phyloP scores from a whole-genome alignment of 2,797 vertebrate species.

The Sebastes wilsoni region DNA sequence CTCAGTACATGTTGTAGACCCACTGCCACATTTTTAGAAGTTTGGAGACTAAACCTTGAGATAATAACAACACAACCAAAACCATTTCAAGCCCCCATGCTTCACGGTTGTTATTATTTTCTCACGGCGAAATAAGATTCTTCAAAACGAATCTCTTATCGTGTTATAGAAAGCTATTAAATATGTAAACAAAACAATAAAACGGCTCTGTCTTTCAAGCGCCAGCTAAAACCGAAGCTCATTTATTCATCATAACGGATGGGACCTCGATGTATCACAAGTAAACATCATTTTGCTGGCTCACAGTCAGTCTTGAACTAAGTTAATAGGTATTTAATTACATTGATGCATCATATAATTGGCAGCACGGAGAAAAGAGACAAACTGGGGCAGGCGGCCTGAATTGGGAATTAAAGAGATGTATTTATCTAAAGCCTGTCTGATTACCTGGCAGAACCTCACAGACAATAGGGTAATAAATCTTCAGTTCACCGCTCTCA shows the following conservation, averaged over 20 bases:
- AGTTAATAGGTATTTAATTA: conserved; percentile 85
- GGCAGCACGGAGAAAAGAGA: conserved; percentile 70
- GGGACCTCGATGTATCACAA: conserved; percentile 42
- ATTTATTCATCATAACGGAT: conserved; percentile 56
- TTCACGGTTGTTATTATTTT: conserved; percentile 1
- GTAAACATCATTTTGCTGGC: conserved; percentile 72
- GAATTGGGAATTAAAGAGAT: conserved; percentile 81
- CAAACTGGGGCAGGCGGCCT: conserved; percentile 71
- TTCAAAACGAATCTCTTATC: conserved; percentile 17
- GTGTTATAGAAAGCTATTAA: conserved; percentile 24
- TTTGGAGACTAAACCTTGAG: conserved; percentile 29
- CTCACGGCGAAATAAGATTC: not conserved
- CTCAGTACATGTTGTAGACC: not conserved
- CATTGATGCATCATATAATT: conserved; percentile 84
- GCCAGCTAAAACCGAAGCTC: conserved; percentile 16
- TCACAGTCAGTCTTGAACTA: conserved; percentile 70
- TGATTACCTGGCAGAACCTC: conserved; percentile 82
- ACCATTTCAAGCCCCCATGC: not conserved
- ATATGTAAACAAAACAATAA: conserved; percentile 59
- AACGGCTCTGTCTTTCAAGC: conserved; percentile 20
- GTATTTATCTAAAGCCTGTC: conserved; percentile 83
- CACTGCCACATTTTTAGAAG: conserved; percentile 12
- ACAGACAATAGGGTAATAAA: conserved; percentile 82
- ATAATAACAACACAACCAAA: not conserved
- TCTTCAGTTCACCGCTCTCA: conserved; percentile 77